Percentiles rank a stretch among this genome's conserved stretches.
These are phyloP conservation scores for Gryon sp. DNA, from an alignment of 1,140 invertebrate species.

Conservation along the genomic window DNA sequence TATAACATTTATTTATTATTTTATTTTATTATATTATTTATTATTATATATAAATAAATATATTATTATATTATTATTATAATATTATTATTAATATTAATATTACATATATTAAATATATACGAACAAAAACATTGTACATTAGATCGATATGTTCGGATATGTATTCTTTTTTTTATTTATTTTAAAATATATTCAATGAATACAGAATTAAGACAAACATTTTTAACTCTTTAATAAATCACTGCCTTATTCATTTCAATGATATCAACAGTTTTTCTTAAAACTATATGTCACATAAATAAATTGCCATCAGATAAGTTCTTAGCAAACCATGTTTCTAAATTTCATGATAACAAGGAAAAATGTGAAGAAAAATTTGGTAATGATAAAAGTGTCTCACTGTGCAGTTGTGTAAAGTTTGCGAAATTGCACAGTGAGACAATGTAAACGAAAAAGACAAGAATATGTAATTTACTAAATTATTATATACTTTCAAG, in stretches of 20 bases:
- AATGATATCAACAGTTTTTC: constrained; percentile 28
- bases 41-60: too few relatives aligned
- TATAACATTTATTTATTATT: too few relatives aligned
- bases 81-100: too few relatives aligned
- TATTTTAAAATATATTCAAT: too few relatives aligned
- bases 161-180: too few relatives aligned
- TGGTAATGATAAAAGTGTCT: constrained; percentile 22
- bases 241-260: constrained; percentile 36
- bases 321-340: constrained; percentile 20
- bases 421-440: neutral
- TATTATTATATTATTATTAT: too few relatives aligned
- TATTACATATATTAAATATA: too few relatives aligned
- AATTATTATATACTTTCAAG: too few relatives aligned
- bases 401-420: neutral
- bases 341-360: constrained; percentile 34
- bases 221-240: constrained; percentile 53
- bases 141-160: too few relatives aligned
- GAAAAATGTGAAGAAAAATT: constrained; percentile 40
- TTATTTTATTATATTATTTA: too few relatives aligned
- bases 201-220: too few relatives aligned
- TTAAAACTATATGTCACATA: constrained; percentile 27
- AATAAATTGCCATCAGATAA: constrained; percentile 35
- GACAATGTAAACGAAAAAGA: neutral
- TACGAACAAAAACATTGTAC: too few relatives aligned
- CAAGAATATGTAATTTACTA: constrained; percentile 8